A percentile compares a stretch with the other conserved stretches of the same genome.
Evolutionary conservation across 2,113 vertebrate species (phyloP).

Genomic region (Burhinus oedicnemus): DNA sequence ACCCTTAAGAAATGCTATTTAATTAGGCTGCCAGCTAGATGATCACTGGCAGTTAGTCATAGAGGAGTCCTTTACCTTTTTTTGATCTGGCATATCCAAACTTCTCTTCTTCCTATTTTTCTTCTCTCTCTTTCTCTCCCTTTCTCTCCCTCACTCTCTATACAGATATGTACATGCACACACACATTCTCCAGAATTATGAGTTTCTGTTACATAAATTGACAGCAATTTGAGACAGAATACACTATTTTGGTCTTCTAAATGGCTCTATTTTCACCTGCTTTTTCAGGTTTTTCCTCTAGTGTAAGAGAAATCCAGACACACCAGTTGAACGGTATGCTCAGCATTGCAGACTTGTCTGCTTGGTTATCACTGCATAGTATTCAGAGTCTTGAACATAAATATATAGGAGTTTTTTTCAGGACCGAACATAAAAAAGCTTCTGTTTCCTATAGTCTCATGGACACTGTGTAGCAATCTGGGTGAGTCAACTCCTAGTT

Average conservation of each 20-base stretch:
- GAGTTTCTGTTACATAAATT: background rate
- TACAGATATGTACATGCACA: background rate
- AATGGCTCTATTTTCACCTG: background rate
- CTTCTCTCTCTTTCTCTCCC: background rate
- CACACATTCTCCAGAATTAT: background rate
- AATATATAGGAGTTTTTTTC: background rate
- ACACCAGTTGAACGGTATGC: accelerated
- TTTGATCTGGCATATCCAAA: background rate
- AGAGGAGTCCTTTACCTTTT: background rate
- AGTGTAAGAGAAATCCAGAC: background rate
- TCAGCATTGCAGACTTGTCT: background rate
- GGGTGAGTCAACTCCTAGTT: background rate
- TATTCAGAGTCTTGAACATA: background rate
- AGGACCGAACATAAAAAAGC: background rate
- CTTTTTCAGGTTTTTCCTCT: background rate
- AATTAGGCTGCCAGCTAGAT: background rate
- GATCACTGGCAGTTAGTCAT: background rate
- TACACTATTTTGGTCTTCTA: background rate
- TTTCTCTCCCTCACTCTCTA: background rate
- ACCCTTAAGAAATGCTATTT: background rate
- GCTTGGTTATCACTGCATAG: background rate
- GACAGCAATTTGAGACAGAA: background rate
- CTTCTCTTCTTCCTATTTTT: background rate
- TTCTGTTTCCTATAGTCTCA: background rate
- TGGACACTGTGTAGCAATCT: background rate